Percentiles rank a stretch among this genome's conserved stretches.
phyloP scores from a whole-genome alignment of 2,113 vertebrate genomes.

The Caloenas nicobarica region DNA sequence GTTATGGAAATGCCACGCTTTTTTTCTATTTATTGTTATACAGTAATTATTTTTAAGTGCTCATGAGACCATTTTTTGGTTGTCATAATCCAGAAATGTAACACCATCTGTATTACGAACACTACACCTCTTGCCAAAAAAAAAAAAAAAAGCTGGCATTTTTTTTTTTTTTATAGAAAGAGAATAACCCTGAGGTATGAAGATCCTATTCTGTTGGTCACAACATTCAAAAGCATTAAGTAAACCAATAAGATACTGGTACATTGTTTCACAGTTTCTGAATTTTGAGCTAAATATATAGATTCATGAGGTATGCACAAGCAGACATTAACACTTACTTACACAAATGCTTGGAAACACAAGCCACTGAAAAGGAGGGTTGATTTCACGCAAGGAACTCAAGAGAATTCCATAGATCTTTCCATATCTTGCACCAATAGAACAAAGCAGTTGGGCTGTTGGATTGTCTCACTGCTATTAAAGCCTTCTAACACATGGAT shows the following conservation, averaged over 20 bases:
- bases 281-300: background rate
- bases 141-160: background rate
- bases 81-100: background rate
- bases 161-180: background rate
- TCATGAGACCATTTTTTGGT: background rate
- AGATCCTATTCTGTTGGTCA: background rate
- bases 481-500: background rate
- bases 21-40: background rate
- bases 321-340: background rate
- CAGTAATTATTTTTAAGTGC: background rate
- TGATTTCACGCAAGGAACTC: background rate
- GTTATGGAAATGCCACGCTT: background rate
- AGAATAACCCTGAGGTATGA: background rate
- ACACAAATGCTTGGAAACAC: background rate
- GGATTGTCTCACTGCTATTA: background rate
- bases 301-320: background rate
- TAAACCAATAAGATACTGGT: background rate
- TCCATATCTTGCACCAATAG: background rate
- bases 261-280: conserved; percentile 17
- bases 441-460: background rate
- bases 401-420: background rate
- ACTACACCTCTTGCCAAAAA: background rate
- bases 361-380: background rate
- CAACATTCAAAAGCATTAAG: background rate
- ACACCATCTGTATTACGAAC: background rate